Base-by-base conservation (phyloP, 2,113 vertebrate species). In the Trochalopteron elliotii region DNA sequence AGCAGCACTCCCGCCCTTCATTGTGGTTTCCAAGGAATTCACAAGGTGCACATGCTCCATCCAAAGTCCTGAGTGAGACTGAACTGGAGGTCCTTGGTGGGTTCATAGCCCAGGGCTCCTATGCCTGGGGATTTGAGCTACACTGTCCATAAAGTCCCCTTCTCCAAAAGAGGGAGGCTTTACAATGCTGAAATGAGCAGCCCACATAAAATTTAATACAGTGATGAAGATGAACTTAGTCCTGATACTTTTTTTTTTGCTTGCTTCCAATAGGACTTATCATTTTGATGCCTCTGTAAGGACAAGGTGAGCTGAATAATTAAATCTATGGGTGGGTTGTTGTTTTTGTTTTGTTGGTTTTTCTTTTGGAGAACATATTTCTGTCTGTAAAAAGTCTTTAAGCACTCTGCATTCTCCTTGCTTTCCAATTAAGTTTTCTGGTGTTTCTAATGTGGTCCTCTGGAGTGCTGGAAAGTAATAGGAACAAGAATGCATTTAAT, bases 401-500 rank as follows among this genome's bases (percentile, higher is more conserved):
- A 80, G 64, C 40, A 90, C 87, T 83, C 57, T 83, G 69, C 17
- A 57, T 93, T 91, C 79, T 87, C n/a, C 47, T 71, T 83, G 12
- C 81, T 84, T 94, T 93, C 68, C 72, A 97, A 55, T 94, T 87
- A 93, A 70, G 27, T 79, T 90, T 94, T 84, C 75, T 83, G 70
- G n/a, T 23, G 55, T 89, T 94, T 95, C 81, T 89, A 86, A 95
- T 37, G 50, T 71, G 63, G 84, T 95, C 90, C 87, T 96, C 33
- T n/a, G 85, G 90, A 83, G 94, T 94, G 49, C 65, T 96, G 86
- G 92, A 90, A 97, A 95, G 72, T 86, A 94, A 92, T 78, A 96
- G 94, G 84, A 96, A 90, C 88, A 96, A 94, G 80, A 96, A 96
- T 93, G 80, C 60, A 45, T 95, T 94, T 95, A 97, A 94, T 96